phyloP scores from a whole-genome alignment of 2,113 vertebrate species.

The Bos indicus region DNA sequence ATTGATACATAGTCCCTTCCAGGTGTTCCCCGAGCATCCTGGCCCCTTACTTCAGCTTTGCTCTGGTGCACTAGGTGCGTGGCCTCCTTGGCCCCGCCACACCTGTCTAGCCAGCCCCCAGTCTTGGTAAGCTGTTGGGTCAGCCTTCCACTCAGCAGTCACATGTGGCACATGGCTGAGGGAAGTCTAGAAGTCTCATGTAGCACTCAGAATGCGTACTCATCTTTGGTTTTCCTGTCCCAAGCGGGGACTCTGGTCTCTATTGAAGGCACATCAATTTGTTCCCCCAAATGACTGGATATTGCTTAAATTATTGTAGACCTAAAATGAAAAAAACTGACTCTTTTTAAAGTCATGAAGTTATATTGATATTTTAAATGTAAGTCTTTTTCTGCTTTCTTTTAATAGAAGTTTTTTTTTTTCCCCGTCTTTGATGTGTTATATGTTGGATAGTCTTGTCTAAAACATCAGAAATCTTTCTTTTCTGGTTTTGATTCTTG shows the following conservation, averaged over 20 bases:
- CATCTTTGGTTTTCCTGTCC: background rate
- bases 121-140: background rate
- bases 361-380: background rate
- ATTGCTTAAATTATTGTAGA: background rate
- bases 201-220: background rate
- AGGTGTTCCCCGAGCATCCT: rapidly evolving
- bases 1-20: background rate
- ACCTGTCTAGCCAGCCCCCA: background rate
- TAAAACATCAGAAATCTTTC: background rate
- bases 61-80: background rate
- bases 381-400: background rate
- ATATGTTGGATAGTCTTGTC: background rate
- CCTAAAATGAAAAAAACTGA: background rate
- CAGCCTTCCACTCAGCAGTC: background rate
- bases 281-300: background rate
- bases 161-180: rapidly evolving
- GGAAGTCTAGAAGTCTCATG: background rate
- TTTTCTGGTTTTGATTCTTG: background rate
- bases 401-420: background rate
- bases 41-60: background rate
- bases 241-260: background rate
- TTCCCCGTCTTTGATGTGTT: background rate
- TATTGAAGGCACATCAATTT: background rate
- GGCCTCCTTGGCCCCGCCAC: background rate
- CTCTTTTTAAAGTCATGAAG: background rate